phyloP scores from a whole-genome alignment of 2,797 vertebrate genomes.

The Lagocephalus sceleratus region DNA sequence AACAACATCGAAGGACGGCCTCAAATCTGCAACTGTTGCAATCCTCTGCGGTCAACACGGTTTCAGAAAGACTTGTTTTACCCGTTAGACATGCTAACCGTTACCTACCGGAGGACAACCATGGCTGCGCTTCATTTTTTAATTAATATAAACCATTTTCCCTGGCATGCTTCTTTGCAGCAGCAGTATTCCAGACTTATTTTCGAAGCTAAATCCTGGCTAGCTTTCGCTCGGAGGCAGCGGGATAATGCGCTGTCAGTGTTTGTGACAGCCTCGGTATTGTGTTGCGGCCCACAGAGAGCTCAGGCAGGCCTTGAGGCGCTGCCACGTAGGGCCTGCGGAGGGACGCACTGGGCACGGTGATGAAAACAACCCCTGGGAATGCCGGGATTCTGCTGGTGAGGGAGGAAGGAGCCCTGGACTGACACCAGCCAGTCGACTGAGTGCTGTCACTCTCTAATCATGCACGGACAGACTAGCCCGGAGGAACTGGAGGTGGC shows the following conservation, averaged over 20 bases:
- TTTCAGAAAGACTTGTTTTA: too few relatives aligned
- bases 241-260: conserved; percentile 46
- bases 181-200: conserved; percentile 26
- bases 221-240: conserved; percentile 40
- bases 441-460: conserved; percentile 69
- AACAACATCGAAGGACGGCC: conserved; percentile 13
- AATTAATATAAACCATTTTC: neutral
- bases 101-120: too few relatives aligned
- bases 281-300: conserved; percentile 40
- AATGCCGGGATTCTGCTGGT: conserved; percentile 51
- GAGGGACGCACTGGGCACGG: conserved; percentile 54
- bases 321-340: conserved; percentile 44
- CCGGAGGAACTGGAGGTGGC: conserved; percentile 54
- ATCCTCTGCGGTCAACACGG: too few relatives aligned
- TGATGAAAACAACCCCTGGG: conserved; percentile 47
- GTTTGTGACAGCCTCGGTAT: conserved; percentile 51
- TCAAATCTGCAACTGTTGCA: conserved; percentile 15
- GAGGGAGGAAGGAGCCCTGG: conserved; percentile 46
- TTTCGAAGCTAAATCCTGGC: conserved; percentile 27
- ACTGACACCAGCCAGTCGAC: conserved; percentile 62
- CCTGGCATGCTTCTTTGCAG: conserved; percentile 17
- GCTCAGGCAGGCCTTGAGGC: conserved; percentile 55
- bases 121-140: too few relatives aligned
- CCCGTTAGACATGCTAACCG: too few relatives aligned
- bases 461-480: conserved; percentile 65